Evolutionary conservation across 2,113 vertebrate genomes (phyloP), one percentile per base, ranked within the genome.

Genomic region (Phalacrocorax aristotelis): DNA sequence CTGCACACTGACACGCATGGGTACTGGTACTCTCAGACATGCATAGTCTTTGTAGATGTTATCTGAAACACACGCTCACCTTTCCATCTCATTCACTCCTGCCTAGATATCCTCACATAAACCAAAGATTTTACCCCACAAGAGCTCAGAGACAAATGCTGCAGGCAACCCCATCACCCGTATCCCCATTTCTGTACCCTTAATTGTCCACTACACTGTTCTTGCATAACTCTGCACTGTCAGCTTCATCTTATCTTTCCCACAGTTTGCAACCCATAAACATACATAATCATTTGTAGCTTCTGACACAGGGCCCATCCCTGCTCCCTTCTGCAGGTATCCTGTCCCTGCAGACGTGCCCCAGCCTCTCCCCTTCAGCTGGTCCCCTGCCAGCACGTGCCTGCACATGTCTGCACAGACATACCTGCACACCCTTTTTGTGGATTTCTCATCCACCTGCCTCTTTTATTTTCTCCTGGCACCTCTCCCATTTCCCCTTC

Each of bases 161-260:
- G 21, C 42, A 68, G 81, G 60, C 60, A 55, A 7, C 27, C 5
- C 71, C 34, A 19, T 32, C 18, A 13, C 3, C 8, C n/a, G 42
- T 3, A 2, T 34, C 30, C 16, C 46, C 34, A 3, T 34, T 48
- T 78, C 58, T 52, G 18, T 12, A 29, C 48, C 65, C 32, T 34
- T 18, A 0, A 25, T 8, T 18, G 36, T n/a, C 91, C 48, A 1
- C 64, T 1, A 5, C 4, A 0, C 29, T 7, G 3, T 23, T 29
- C 83, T 57, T 6, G 77, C 11, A 3, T 36, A 2, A 61, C 62
- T 55, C 3, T 12, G 13, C 38, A 81, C 77, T 81, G 4, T 23
- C 55, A 46, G 68, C 68, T 36, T 71, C 5, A 2, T 8, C 17
- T 10, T 30, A 1, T 51, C 20, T 71, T 87, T 44, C 72, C 72